Evolutionary conservation across 2,797 vertebrate genomes (phyloP), one percentile per base, ranked within the genome.

Genomic region (Lepilemur ruficaudatus): DNA sequence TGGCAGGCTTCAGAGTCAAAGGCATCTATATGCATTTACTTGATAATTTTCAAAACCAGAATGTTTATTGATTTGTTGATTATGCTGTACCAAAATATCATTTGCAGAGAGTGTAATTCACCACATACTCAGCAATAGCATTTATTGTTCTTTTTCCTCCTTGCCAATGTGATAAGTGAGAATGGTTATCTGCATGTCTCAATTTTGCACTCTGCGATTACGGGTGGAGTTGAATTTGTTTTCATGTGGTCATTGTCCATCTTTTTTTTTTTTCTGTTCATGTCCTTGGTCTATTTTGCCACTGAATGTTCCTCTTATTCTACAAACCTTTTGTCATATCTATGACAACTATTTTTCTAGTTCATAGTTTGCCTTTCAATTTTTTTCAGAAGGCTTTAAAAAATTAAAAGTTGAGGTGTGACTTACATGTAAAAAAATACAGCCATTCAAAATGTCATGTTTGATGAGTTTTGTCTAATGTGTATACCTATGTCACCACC

Each of bases 101-200:
- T n/a, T 38, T 57, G n/a, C 20, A 57, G 22, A 57, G 20, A 76
- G 14, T 22, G 14, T 18, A 12, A 57, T 23, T 50, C 23, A 13
- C n/a, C 5, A 30, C 2, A 20, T 41, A 10, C n/a, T 41, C 7
- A 14, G 4, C 2, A 11, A 11, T 50, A 61, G 22, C 11, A 0
- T 0, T 5, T 9, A 1, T 70, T 50, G 14, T 28, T 63, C 48
- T 13, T 38, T 65, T 80, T 30, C 22, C 18, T 76, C 38, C n/a
- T 52, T 11, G 11, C 22, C 15, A 41, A 1, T 15, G 7, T 55
- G 59, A 11, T 25, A 22, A 35, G 28, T 32, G 13, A 38, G 1
- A 13, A n/a, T 57, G 72, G n/a, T 9, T 9, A 25, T n/a, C 35
- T 41, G 15, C 38, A 0, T 8, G 30, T 23, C 70, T 76, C 22